Base-by-base conservation (phyloP, 2,888 invertebrate genomes). In the Cataglyphis albicans region DNA sequence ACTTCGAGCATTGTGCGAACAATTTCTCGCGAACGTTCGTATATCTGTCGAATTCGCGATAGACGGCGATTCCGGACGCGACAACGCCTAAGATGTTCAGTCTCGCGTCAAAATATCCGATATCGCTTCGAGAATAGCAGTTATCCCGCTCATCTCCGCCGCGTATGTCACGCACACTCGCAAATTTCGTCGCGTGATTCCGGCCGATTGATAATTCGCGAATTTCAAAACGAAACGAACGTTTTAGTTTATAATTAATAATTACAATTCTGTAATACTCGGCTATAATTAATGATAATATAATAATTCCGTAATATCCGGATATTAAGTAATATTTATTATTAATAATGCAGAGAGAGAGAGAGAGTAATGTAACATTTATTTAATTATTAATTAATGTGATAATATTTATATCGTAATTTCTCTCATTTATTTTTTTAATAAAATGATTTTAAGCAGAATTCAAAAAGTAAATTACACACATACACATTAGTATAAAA, bases 1-100 rank as follows among this genome's bases (percentile, higher is more conserved):
- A 73, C 63, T 76, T 68, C 61, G 38, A 57, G 38, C 15, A 38
- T 32, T 48, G 55, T 64, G 61, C 63, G 44, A 55, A 64, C 48
- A 61, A 70, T 80, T n/a, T 52, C 48, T 73, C 67, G 70, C 78
- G 15, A 88, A 81, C 83, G 78, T 61, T 74, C 81, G 75, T 81
- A 74, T 81, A 81, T 81, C 48, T 63, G 35, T 63, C 74, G 55
- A 32, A 44, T 57, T 78, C 29, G n/a, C 18, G 35, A 15, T 12
- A 35, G n/a, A 72, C 32, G 32, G 70, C 52, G 21, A 32, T 73
- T 74, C n/a, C 59, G 59, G 59, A 59, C 10, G 44, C 78, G 44
- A 78, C 74, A 41, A 73, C 44, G 44, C 44, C 44, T 73, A 32
- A 73, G 59, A 80, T 72, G 35, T 59, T 80, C 12, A 44, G 21